Base-by-base conservation (phyloP, 92 coral and sea anemone genomes). In the Heliopora coerulea region DNA sequence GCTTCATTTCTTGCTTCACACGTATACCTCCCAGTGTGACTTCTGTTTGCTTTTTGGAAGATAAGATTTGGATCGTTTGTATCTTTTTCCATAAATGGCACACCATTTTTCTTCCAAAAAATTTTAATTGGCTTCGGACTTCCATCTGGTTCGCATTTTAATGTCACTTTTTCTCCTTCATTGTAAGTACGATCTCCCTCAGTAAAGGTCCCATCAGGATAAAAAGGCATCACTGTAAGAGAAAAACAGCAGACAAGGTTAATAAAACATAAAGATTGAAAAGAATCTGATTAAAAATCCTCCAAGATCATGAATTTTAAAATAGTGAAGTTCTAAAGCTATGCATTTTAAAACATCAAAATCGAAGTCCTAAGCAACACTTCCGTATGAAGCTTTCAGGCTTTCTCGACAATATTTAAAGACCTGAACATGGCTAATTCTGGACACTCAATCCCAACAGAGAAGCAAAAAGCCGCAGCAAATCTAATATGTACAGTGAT, bases 111-210 rank as follows among this genome's bases (percentile, higher is more conserved):
- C 2, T 29, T 56, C 96, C 96, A 89, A 7, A 62, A 62, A 49
- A 81, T 81, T 17, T 18, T 13, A 1, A 37, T 28, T 68, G 91
- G 91, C 18, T 44, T 67, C 52, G 91, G 96, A 60, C 85, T 86
- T 9, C 96, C 96, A 62, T 61, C 75, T 50, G 96, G 89, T 19
- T 73, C 85, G 65, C 96, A 89, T 7, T 74, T n/a, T 26, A 89
- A 35, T 17, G 81, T 86, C 14, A 32, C 26, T 12, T 29, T 2
- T 3, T 57, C 49, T 33, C 87, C 87, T 56, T 87, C 89, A 15
- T 61, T 35, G 37, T 1, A 14, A 3, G 41, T 31, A 12, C 1
- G 8, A 24, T 3, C 1, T 2, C 52, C 50, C 5, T 20, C 20
- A 33, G 41, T 49, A 37, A 15, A 70, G 54, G 48, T 70, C n/a